Conservation (phyloP, 64 coral and sea anemone genomes). For the Anthopleura sola region DNA sequence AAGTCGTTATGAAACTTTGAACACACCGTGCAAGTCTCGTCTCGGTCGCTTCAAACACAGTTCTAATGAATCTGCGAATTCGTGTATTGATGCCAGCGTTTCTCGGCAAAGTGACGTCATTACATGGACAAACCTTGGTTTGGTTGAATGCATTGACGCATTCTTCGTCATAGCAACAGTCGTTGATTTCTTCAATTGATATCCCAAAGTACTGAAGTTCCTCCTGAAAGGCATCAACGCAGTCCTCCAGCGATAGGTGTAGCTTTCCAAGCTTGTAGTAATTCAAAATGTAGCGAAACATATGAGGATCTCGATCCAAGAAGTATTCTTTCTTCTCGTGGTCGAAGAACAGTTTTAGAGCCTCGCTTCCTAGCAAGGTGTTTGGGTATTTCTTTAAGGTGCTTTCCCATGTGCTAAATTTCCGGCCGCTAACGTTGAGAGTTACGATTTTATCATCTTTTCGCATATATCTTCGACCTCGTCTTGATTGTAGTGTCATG, state of each 20-base stretch:
- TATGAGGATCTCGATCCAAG: slow-evolving; percentile 63
- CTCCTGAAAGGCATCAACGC: slow-evolving; percentile 47
- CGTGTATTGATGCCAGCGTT: neutral
- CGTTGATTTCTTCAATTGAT: slow-evolving; percentile 40
- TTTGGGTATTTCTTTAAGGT: slow-evolving; percentile 68
- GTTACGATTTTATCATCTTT: slow-evolving; percentile 47
- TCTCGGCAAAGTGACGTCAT: neutral
- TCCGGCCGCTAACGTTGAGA: slow-evolving; percentile 66
- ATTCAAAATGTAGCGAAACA: slow-evolving; percentile 71
- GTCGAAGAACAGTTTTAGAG: slow-evolving; percentile 51
- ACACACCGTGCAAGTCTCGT: slow-evolving; percentile 34
- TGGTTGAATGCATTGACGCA: slow-evolving; percentile 2
- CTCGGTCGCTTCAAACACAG: slow-evolving; percentile 57
- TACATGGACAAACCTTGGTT: slow-evolving; percentile 15
- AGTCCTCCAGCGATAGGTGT: slow-evolving; percentile 58
- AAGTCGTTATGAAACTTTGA: slow-evolving; percentile 38
- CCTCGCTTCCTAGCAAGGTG: slow-evolving; percentile 60
- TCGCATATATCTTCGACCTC: slow-evolving; percentile 27
- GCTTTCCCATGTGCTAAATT: slow-evolving; percentile 66
- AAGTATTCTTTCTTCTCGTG: slow-evolving; percentile 65
- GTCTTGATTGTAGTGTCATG: slow-evolving; percentile 61
- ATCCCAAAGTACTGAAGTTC: slow-evolving; percentile 69
- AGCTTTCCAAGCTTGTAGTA: slow-evolving; percentile 65
- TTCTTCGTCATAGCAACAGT: slow-evolving; percentile 57
- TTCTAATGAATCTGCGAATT: slow-evolving; percentile 43